A percentile compares a stretch with the other conserved stretches of the same genome.
Evolutionary conservation across 2,113 vertebrate species (phyloP).

Genomic region (Perccottus glenii): DNA sequence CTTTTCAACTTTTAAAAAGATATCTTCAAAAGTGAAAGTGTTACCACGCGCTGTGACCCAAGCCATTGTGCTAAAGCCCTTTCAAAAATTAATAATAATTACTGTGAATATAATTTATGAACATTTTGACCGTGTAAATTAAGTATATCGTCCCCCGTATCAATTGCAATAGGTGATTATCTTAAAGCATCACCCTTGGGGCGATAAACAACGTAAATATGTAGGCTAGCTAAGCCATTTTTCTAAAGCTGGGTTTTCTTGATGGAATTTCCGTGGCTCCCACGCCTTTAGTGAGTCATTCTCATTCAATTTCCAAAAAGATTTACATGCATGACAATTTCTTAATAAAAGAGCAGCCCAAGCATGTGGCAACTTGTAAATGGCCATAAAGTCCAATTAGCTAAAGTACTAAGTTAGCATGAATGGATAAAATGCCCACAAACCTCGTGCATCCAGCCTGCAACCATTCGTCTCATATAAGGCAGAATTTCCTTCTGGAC

Average conservation of each 20-base stretch:
- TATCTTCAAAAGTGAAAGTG: slow-evolving; percentile 53
- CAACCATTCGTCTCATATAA: slow-evolving; percentile 92
- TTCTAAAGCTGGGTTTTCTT: slow-evolving; percentile 66
- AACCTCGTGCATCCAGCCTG: slow-evolving; percentile 98
- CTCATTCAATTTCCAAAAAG: slow-evolving; percentile 61
- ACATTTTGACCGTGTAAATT: slow-evolving; percentile 79
- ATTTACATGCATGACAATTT: slow-evolving; percentile 35
- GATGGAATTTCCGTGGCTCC: slow-evolving; percentile 74
- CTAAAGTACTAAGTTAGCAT: slow-evolving; percentile 41
- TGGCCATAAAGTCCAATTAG: not conserved
- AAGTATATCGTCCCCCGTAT: slow-evolving; percentile 60
- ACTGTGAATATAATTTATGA: slow-evolving; percentile 43
- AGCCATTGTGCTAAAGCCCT: slow-evolving; percentile 8
- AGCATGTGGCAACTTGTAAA: slow-evolving; percentile 4
- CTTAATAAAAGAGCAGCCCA: not conserved
- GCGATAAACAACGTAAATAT: slow-evolving; percentile 63
- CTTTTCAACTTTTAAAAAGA: slow-evolving; percentile 14
- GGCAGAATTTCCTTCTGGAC: slow-evolving; percentile 94
- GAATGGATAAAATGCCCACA: slow-evolving; percentile 59
- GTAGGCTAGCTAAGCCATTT: slow-evolving; percentile 40
- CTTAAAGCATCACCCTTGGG: slow-evolving; percentile 19
- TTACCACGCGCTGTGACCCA: slow-evolving; percentile 33
- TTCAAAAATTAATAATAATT: slow-evolving; percentile 87
- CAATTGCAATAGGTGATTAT: not conserved
- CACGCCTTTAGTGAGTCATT: slow-evolving; percentile 78